Conservation (phyloP, 2,888 invertebrate genomes). For the Furcula furcula region DNA sequence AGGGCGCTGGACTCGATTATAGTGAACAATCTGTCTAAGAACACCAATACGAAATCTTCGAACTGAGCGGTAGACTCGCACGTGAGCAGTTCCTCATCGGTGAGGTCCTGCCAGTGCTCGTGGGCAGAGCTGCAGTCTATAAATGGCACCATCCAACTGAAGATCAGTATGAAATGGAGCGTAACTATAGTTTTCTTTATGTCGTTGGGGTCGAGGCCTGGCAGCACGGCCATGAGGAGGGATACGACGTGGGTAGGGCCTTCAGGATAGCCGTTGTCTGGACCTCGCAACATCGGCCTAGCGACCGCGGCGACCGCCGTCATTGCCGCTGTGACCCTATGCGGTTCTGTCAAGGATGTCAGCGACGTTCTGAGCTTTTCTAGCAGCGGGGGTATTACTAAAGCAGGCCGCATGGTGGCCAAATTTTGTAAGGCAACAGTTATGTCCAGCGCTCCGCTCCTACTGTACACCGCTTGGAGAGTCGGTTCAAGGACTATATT, state of each 20-base stretch:
- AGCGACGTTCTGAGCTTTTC: slow-evolving; percentile 90
- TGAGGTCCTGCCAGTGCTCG: slow-evolving; percentile 84
- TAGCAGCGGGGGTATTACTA: slow-evolving; percentile 91
- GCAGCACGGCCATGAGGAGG: slow-evolving; percentile 89
- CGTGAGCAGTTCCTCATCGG: slow-evolving; percentile 87
- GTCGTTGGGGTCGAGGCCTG: slow-evolving; percentile 96
- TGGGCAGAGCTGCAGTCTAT: slow-evolving; percentile 92
- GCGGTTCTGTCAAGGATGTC: slow-evolving; percentile 94
- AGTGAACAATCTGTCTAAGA: slow-evolving; percentile 88
- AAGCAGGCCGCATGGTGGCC: slow-evolving; percentile 89
- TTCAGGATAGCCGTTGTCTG: slow-evolving; percentile 83
- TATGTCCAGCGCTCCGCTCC: slow-evolving; percentile 84
- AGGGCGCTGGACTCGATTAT: slow-evolving; percentile 87
- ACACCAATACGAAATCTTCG: slow-evolving; percentile 94
- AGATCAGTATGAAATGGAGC: slow-evolving; percentile 89
- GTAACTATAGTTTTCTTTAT: slow-evolving; percentile 88
- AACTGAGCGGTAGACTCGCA: slow-evolving; percentile 93
- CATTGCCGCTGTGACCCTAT: slow-evolving; percentile 88
- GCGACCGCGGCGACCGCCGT: slow-evolving; percentile 86
- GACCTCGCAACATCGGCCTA: slow-evolving; percentile 82
- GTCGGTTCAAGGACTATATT: slow-evolving; percentile 87
- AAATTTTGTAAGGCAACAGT: slow-evolving; percentile 87
- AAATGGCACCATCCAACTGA: slow-evolving; percentile 89
- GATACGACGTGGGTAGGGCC: slow-evolving; percentile 92
- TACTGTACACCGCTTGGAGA: slow-evolving; percentile 90